Evolutionary conservation across 2,888 invertebrate species (phyloP).

Genomic region (Erebia ligea): DNA sequence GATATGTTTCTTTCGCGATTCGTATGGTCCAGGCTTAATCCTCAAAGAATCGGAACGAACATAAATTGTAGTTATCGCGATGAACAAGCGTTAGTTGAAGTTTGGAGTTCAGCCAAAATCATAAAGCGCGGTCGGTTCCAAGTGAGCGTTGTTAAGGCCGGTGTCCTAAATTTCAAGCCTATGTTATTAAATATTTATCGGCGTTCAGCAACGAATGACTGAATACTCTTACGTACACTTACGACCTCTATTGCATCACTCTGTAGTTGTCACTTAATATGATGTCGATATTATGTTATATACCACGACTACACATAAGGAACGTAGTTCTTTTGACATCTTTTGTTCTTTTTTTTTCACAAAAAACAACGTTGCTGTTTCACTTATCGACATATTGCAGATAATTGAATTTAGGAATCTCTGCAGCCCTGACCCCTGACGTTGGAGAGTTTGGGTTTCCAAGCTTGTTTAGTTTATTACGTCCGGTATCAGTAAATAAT

Average conservation of each 20-base stretch:
- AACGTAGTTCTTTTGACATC: background rate
- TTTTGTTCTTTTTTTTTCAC: background rate
- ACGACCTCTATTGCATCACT: too few species aligned
- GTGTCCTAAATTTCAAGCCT: constrained; percentile 65
- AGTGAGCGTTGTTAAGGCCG: constrained; percentile 62
- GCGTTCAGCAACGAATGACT: constrained; percentile 17
- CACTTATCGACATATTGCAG: too few species aligned
- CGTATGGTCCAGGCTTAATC: constrained; percentile 17
- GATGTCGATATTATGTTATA: too few species aligned
- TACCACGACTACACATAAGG: too few species aligned
- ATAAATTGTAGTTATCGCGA: constrained; percentile 59
- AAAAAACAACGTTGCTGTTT: too few species aligned
- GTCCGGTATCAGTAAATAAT: too few species aligned
- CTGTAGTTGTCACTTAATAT: too few species aligned
- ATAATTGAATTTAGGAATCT: too few species aligned
- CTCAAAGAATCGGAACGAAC: constrained; percentile 56
- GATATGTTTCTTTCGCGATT: background rate
- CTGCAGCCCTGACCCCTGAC: too few species aligned
- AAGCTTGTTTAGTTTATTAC: too few species aligned
- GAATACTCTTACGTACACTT: background rate
- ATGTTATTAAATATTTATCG: constrained; percentile 62
- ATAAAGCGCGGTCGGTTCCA: constrained; percentile 58
- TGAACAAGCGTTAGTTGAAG: constrained; percentile 54
- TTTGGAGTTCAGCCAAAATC: constrained; percentile 72
- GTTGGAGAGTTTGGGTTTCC: too few species aligned